Evolutionary conservation across 2,888 invertebrate genomes (phyloP).

Genomic region (Acronicta alni): DNA sequence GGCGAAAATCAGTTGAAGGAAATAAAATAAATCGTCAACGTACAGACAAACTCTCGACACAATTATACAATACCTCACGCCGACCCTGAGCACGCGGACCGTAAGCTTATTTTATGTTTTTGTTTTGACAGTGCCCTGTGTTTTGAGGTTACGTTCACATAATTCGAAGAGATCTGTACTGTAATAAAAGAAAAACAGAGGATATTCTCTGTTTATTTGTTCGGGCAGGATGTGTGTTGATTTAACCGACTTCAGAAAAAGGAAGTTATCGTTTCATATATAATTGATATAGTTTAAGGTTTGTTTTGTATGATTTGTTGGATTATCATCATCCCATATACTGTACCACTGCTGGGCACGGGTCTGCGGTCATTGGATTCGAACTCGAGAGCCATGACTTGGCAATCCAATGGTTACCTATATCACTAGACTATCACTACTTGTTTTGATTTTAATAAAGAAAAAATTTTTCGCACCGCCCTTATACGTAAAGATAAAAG

Average conservation of each 20-base stretch:
- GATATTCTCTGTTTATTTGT: slow-evolving; percentile 2
- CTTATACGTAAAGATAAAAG: too few species aligned
- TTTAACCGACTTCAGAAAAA: neutral
- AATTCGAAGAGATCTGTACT: slow-evolving; percentile 23
- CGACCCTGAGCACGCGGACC: slow-evolving; percentile 17
- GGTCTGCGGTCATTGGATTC: too few species aligned
- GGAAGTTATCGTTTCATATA: neutral
- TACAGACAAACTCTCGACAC: slow-evolving; percentile 13
- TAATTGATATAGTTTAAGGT: too few species aligned
- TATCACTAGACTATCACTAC: too few species aligned
- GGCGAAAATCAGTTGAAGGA: too few species aligned
- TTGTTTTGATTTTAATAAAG: too few species aligned
- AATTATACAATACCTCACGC: slow-evolving; percentile 7
- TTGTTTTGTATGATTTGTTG: too few species aligned
- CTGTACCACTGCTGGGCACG: too few species aligned
- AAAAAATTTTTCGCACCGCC: too few species aligned
- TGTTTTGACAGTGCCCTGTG: slow-evolving; percentile 44
- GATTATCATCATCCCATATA: too few species aligned
- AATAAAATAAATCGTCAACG: slow-evolving; percentile 8
- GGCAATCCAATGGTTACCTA: too few species aligned
- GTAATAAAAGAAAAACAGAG: slow-evolving; percentile 25
- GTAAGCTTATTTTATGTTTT: slow-evolving; percentile 51
- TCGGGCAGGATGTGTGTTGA: neutral
- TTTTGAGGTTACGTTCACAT: slow-evolving; percentile 32
- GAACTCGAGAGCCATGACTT: too few species aligned